phyloP scores from a whole-genome alignment of 2,113 vertebrate species.

The Poeciliopsis turrubarensis region DNA sequence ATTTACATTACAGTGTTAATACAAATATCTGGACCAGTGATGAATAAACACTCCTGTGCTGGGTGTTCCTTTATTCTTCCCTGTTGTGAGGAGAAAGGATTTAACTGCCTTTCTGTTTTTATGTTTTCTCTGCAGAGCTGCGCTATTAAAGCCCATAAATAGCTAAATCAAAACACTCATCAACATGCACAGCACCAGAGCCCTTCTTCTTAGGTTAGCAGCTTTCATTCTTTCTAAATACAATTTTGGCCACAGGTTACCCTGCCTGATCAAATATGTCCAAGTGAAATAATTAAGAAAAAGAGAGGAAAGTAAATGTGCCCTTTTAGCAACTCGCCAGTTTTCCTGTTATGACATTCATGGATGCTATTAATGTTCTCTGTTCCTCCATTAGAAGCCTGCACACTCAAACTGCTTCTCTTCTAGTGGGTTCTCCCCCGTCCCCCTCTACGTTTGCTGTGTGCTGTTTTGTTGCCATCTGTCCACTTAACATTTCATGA shows the following conservation, averaged over 20 bases:
- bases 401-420: background rate
- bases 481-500: constrained; percentile 70
- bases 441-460: constrained; percentile 17
- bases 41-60: background rate
- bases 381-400: background rate
- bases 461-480: constrained; percentile 54
- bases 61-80: background rate
- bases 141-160: constrained; percentile 30
- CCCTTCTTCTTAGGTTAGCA: constrained; percentile 22
- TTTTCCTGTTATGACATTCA: constrained; percentile 15
- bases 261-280: constrained; percentile 38
- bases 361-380: constrained; percentile 15
- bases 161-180: constrained; percentile 41
- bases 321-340: background rate
- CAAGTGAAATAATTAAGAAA: constrained; percentile 28
- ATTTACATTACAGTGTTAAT: constrained; percentile 16
- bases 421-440: background rate
- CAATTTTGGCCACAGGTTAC: constrained; percentile 38
- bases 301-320: background rate
- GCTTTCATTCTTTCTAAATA: constrained; percentile 43
- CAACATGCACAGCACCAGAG: constrained; percentile 16
- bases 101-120: background rate
- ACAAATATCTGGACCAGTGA: background rate
- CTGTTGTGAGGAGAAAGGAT: background rate
- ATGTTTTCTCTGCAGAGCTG: background rate